A percentile compares a stretch with the other conserved stretches of the same genome.
These are phyloP conservation scores for Conger conger DNA, from an alignment of 2,113 vertebrate species.

Conservation along the genomic window DNA sequence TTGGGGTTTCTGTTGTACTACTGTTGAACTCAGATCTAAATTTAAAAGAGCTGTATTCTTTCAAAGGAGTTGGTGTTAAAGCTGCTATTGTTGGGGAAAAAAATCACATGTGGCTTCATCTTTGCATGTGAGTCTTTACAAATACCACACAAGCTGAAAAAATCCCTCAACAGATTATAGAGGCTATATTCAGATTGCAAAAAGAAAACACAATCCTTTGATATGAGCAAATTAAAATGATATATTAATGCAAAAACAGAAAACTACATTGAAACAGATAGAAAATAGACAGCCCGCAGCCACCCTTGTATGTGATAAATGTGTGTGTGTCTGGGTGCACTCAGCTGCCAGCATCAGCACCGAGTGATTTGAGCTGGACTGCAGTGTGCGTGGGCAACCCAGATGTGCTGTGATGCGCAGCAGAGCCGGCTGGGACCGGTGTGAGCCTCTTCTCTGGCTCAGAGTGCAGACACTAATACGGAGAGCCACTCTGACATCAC, in stretches of 20 bases:
- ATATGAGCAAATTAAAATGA: not conserved
- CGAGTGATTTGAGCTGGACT: not conserved
- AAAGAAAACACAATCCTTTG: not conserved
- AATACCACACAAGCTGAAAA: not conserved
- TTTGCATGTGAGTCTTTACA: not conserved
- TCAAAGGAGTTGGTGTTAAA: not conserved
- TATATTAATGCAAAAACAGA: not conserved
- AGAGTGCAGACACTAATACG: conserved; percentile 16
- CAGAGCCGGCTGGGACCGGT: conserved; percentile 20
- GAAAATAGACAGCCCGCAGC: not conserved
- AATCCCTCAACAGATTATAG: not conserved
- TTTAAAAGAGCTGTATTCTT: not conserved
- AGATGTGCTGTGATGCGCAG: conserved; percentile 33
- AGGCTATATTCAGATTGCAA: not conserved
- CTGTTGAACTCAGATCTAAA: not conserved
- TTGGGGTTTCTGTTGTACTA: not conserved
- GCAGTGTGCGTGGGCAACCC: conserved; percentile 30
- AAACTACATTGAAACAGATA: not conserved
- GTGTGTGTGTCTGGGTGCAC: too few relatives aligned
- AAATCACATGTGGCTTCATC: not conserved
- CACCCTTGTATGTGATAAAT: not conserved
- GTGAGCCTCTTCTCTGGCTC: conserved; percentile 10
- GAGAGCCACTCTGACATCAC: conserved; percentile 31
- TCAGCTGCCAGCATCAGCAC: not conserved
- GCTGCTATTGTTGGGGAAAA: not conserved